These are phyloP conservation scores for Mastomys natalensis DNA, from an alignment of 2,113 vertebrate genomes.

Conservation along the genomic window DNA sequence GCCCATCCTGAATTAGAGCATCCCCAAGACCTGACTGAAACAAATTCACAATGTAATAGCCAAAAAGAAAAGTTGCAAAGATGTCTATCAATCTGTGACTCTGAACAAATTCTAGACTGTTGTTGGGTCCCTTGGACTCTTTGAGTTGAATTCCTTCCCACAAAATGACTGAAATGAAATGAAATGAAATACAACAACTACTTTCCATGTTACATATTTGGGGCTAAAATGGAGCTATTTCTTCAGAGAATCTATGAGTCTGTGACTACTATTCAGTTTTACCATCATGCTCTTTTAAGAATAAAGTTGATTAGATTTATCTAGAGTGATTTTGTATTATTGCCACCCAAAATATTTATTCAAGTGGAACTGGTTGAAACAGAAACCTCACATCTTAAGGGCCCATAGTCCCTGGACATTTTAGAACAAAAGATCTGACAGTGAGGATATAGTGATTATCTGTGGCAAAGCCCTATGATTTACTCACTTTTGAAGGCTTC, in stretches of 20 bases:
- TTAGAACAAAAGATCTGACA: not conserved
- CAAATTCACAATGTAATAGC: not conserved
- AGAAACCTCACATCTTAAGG: not conserved
- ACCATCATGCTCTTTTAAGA: not conserved
- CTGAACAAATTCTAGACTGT: not conserved
- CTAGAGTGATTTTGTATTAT: not conserved
- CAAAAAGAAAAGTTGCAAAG: conserved; percentile 15
- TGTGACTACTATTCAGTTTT: not conserved
- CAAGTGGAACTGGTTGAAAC: not conserved
- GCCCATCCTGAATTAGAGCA: not conserved
- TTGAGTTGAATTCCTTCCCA: not conserved
- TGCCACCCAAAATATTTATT: not conserved
- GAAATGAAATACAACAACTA: not conserved
- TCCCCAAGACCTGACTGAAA: not conserved
- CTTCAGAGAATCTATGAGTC: not conserved
- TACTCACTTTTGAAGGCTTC: not conserved
- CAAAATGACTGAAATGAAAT: not conserved
- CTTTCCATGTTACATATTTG: not conserved
- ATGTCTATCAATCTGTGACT: not conserved
- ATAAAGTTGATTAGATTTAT: conserved; percentile 8
- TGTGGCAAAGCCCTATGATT: not conserved
- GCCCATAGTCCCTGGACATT: not conserved
- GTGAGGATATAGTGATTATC: not conserved
- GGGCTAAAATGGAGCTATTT: not conserved
- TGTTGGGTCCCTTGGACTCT: not conserved